phyloP scores from a whole-genome alignment of 2,888 invertebrate genomes.

The Drosophila hamatofila region DNA sequence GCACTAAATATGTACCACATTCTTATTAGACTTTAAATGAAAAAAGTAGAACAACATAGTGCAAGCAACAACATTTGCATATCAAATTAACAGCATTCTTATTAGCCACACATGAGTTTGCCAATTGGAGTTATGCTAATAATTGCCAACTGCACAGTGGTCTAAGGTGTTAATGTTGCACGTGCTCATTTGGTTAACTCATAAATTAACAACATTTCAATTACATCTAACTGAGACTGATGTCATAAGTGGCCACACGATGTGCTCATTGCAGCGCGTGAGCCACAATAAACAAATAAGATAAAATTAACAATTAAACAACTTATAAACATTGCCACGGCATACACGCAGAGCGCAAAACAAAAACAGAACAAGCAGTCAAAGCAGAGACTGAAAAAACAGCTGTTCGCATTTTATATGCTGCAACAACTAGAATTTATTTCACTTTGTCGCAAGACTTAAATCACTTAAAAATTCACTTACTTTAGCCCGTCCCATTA shows the following conservation, averaged over 20 bases:
- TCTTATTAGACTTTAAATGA: neutral
- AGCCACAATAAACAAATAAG: constrained; percentile 23
- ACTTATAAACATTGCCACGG: constrained; percentile 44
- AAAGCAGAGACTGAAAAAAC: constrained; percentile 56
- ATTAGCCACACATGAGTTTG: neutral
- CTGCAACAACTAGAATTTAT: constrained; percentile 30
- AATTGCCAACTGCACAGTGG: constrained; percentile 11
- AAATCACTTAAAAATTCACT: constrained; percentile 28
- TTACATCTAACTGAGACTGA: constrained; percentile 15
- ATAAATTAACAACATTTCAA: constrained; percentile 40
- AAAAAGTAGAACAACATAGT: neutral
- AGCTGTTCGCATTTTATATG: constrained; percentile 57
- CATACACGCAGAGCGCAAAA: constrained; percentile 29
- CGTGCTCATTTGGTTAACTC: constrained; percentile 22
- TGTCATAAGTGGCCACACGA: constrained; percentile 35
- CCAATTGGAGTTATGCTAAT: constrained; percentile 20
- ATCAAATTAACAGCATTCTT: neutral
- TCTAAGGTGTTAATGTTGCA: constrained; percentile 12
- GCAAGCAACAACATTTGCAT: constrained; percentile 1
- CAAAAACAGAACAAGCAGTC: constrained; percentile 48
- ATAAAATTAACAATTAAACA: constrained; percentile 20
- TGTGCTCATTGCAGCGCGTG: constrained; percentile 20
- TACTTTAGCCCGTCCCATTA: constrained; percentile 17
- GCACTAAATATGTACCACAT: neutral
- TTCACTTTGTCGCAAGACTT: neutral